A percentile compares a stretch with the other conserved stretches of the same genome.
phyloP scores from a whole-genome alignment of 2,113 vertebrate species.

The Synodontis membranacea region DNA sequence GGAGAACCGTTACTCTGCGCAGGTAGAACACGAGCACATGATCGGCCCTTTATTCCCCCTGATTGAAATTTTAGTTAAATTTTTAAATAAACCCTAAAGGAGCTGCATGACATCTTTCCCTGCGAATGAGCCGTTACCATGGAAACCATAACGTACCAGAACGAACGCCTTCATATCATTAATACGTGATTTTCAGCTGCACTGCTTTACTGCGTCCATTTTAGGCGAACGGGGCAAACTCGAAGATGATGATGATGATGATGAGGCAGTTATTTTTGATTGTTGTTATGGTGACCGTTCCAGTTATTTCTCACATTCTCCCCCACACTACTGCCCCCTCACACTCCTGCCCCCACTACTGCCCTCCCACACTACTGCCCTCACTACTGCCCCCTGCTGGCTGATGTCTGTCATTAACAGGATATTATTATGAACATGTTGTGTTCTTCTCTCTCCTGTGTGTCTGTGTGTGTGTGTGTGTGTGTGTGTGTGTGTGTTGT shows the following conservation, averaged over 20 bases:
- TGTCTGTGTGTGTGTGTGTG: no score
- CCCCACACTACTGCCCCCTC: not conserved
- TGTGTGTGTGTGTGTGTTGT: slow-evolving; percentile 3
- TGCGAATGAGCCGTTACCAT: not conserved
- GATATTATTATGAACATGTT: not conserved
- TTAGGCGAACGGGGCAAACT: not conserved
- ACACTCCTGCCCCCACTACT: not conserved
- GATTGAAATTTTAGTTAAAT: no score
- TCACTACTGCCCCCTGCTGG: slow-evolving; percentile 49
- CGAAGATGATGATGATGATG: not conserved
- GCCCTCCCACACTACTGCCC: no score
- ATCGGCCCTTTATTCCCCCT: not conserved
- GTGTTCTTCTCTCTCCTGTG: no score
- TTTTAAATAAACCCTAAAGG: not conserved
- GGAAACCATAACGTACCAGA: not conserved
- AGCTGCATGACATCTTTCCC: not conserved
- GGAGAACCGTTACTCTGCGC: slow-evolving; percentile 81
- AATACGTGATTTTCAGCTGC: not conserved
- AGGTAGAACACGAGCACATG: slow-evolving; percentile 68
- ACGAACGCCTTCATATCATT: not conserved
- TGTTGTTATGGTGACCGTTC: not conserved
- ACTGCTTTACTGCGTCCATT: not conserved
- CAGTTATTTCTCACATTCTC: not conserved
- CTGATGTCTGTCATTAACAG: not conserved
- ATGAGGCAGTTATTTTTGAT: not conserved